These are phyloP conservation scores for Platysteira castanea DNA, from an alignment of 2,113 vertebrate species.

Conservation along the genomic window DNA sequence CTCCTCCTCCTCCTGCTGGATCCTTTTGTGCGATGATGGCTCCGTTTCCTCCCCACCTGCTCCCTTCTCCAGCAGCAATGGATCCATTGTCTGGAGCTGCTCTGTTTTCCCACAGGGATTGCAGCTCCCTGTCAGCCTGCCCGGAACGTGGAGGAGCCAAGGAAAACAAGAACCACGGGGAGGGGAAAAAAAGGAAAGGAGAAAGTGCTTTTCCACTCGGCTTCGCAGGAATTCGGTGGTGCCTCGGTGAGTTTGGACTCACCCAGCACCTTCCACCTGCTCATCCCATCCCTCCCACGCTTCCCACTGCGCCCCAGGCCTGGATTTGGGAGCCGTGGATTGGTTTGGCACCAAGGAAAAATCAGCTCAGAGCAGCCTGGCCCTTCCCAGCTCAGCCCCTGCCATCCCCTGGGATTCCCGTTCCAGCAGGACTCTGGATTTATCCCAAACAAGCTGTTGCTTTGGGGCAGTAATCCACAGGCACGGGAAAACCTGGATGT, in stretches of 20 bases:
- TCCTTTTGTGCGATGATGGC: neutral
- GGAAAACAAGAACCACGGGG: neutral
- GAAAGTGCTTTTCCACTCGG: neutral
- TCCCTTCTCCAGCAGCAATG: neutral
- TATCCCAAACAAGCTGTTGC: neutral
- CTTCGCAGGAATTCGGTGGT: neutral
- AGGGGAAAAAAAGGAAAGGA: neutral
- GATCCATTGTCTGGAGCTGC: neutral
- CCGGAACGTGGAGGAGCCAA: neutral
- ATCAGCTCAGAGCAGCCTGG: fast-evolving
- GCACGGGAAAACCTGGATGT: neutral
- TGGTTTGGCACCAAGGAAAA: neutral
- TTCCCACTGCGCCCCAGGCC: neutral
- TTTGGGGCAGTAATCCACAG: neutral
- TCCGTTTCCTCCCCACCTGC: conserved; percentile 8
- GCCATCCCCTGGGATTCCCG: fast-evolving
- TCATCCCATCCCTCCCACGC: neutral
- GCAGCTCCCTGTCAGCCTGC: neutral
- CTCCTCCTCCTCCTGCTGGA: neutral
- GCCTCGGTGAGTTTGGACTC: neutral
- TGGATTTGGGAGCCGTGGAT: neutral
- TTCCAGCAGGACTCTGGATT: neutral
- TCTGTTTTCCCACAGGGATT: neutral
- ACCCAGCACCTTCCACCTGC: neutral
- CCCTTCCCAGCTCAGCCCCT: neutral